Base-by-base conservation (phyloP, 1,140 invertebrate genomes). In the Zaprionus camerounensis region DNA sequence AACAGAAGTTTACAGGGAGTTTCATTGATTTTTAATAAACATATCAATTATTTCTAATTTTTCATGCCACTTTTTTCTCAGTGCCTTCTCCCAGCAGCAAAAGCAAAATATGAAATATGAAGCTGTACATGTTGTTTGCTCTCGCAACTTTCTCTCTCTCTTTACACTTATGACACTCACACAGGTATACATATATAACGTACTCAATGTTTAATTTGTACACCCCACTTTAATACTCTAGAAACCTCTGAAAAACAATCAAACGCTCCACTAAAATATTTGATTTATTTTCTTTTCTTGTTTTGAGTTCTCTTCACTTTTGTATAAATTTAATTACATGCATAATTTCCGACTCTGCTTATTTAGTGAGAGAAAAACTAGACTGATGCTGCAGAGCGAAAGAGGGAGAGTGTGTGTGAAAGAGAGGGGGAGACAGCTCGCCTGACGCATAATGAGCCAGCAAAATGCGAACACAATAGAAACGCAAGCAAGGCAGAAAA, bases 391-490 rank as follows among this genome's bases (percentile, higher is more conserved):
- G n/a, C 17, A 22, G 6, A 15, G 24, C 22, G 41, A 17, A n/a
- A n/a, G n/a, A 6, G 24, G 34, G 36, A 46, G 61, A 26, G n/a
- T 15, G 57, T 49, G 57, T 20, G 49, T 44, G 59, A 46, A 44
- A 31, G 41, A 15, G 34, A 56, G 38, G 3, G 58, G 15, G 34
- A 15, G 31, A 20, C 24, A n/a, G 22, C 5, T 2, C 0, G n/a
- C 49, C 15, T 22, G 70, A 2, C 28, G 46, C 70, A 88, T 88
- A 87, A 87, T 88, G 81, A 88, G 83, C 67, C 84, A 83, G 74
- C 86, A 83, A 87, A 88, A 83, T 83, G 80, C 84, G 75, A 87
- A 81, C 55, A 72, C 80, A 80, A 78, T 63, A 76, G 68, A 76
- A 84, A 69, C 81, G 69, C 81, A 86, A 74, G 73, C 61, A 61